Evolutionary conservation across 1,140 invertebrate species (phyloP).

Genomic region (Papilio xuthus): DNA sequence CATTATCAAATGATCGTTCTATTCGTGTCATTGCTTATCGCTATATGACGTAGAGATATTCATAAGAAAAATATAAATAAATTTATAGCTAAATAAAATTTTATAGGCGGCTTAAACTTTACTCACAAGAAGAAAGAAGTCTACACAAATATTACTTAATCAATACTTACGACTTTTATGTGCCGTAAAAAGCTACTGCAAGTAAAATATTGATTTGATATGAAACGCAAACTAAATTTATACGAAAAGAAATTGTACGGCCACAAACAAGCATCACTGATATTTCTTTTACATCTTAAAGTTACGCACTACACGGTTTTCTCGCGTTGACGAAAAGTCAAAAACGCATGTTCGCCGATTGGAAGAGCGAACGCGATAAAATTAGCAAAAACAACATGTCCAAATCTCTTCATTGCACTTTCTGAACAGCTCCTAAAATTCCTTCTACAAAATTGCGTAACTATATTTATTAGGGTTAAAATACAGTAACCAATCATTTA

Average conservation of each 20-base stretch:
- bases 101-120: not conserved
- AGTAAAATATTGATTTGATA: not conserved
- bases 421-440: not conserved
- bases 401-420: not conserved
- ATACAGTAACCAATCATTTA: not conserved
- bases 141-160: not conserved
- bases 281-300: too few relatives aligned
- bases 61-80: not conserved
- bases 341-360: not conserved
- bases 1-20: not conserved
- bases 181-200: not conserved
- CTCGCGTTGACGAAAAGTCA: not conserved
- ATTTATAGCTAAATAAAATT: conserved; percentile 1
- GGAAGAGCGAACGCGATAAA: too few relatives aligned
- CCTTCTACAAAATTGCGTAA: not conserved
- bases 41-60: not conserved
- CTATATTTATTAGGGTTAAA: not conserved
- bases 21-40: not conserved
- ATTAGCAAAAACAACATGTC: not conserved
- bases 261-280: not conserved
- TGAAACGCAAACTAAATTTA: not conserved
- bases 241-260: not conserved
- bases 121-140: not conserved
- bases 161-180: conserved; percentile 1
- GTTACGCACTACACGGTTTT: not conserved